Evolutionary conservation across 2,113 vertebrate species (phyloP), one percentile per base, ranked within the genome.

Genomic region (Octodon degus): DNA sequence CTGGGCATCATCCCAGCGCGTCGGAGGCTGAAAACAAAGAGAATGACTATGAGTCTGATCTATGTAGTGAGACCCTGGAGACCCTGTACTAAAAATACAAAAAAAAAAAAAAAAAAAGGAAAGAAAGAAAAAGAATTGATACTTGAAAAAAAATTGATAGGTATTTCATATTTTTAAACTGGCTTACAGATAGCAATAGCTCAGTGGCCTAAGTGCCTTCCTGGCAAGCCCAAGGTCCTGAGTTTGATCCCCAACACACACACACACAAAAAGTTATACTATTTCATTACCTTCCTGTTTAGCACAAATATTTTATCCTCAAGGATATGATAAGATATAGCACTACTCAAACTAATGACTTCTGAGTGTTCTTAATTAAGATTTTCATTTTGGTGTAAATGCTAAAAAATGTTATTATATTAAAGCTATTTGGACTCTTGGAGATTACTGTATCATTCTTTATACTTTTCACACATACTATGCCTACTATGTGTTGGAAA

Each of bases 381-480:
- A 76, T 90, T 90, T 90, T 90, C 83, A 37, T 91, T 91, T 85
- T 89, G 74, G 27, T 68, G 5, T 86, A 89, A 86, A 53, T 67
- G 80, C 65, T 92, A 60, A 22, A 27, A 83, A 68, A 84, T 91
- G 9, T 77, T 81, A 91, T 89, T 32, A 30, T 82, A 30, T 76
- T 85, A 12, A 87, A 85, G 85, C 62, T 63, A 63, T 63, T 25
- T 63, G 62, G 62, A 63, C 24, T 84, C 81, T 74, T 82, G 68
- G 50, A 53, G 68, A 24, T 72, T 83, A 77, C 53, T 76, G 40
- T 53, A 89, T 67, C 58, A 65, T 30, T 88, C 34, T 81, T 94
- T 40, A 43, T 80, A 17, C 53, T 92, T 93, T 89, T 86, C 72
- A 50, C 50, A 50, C 50, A 50, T 50, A 50, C 50, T 50, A 50